These are phyloP conservation scores for Agrochola lota DNA, from an alignment of 2,888 invertebrate genomes.

Conservation along the genomic window DNA sequence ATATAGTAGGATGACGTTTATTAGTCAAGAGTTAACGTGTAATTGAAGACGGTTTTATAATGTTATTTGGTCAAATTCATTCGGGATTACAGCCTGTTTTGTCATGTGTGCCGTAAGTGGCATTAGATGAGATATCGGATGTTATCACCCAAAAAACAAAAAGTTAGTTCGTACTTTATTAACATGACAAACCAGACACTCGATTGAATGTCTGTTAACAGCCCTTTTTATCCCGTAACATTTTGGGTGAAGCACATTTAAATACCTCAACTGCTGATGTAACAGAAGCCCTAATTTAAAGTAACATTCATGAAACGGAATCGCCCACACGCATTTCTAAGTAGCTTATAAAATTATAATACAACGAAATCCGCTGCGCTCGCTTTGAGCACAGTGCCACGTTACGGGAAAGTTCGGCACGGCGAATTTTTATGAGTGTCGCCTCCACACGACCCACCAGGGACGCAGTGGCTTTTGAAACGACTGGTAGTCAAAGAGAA, in stretches of 20 bases:
- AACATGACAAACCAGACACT: not conserved
- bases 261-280: constrained; percentile 22
- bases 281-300: constrained; percentile 48
- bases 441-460: constrained; percentile 85
- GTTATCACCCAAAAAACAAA: not conserved
- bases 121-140: not conserved
- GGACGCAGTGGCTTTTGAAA: constrained; percentile 87
- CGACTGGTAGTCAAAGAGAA: constrained; percentile 89
- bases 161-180: not conserved
- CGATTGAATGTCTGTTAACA: not conserved
- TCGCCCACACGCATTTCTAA: constrained; percentile 56
- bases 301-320: constrained; percentile 37
- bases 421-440: constrained; percentile 89
- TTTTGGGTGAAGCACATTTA: constrained; percentile 5
- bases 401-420: constrained; percentile 82
- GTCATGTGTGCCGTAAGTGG: not conserved
- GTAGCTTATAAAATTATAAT: constrained; percentile 80
- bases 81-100: not conserved
- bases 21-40: no score
- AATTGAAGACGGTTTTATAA: no score
- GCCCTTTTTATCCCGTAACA: not conserved
- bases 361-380: constrained; percentile 74
- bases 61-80: no score
- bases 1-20: no score
- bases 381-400: constrained; percentile 75